Evolutionary conservation across 2,113 vertebrate species (phyloP).

Genomic region (Marmota monax): DNA sequence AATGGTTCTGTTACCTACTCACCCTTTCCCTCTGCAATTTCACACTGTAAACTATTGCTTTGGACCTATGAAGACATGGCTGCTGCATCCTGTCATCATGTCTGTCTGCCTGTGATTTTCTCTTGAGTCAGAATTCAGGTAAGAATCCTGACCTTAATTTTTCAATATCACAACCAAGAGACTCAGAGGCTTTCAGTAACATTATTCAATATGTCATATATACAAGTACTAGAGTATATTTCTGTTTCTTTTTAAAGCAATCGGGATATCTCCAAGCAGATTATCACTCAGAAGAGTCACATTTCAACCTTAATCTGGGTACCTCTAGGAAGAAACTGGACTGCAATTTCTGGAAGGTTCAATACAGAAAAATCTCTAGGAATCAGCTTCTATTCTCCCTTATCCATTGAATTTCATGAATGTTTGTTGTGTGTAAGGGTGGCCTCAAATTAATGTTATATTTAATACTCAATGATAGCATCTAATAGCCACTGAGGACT

Average conservation of each 20-base stretch:
- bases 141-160: background rate
- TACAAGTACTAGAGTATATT: background rate
- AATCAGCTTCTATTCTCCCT: background rate
- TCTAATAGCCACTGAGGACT: background rate
- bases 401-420: background rate
- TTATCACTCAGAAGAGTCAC: background rate
- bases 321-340: background rate
- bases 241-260: background rate
- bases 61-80: background rate
- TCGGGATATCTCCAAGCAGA: background rate
- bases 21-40: background rate
- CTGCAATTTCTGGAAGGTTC: background rate
- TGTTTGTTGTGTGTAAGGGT: background rate
- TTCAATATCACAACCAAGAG: background rate
- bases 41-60: background rate
- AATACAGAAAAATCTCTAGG: background rate
- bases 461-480: background rate
- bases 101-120: background rate
- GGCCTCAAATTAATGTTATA: background rate
- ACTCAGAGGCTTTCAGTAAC: background rate
- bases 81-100: background rate
- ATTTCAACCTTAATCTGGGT: background rate
- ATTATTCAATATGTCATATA: background rate
- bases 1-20: background rate
- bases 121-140: background rate